Conservation (phyloP, 2,888 invertebrate species). For the Hyposoter dolosus region DNA sequence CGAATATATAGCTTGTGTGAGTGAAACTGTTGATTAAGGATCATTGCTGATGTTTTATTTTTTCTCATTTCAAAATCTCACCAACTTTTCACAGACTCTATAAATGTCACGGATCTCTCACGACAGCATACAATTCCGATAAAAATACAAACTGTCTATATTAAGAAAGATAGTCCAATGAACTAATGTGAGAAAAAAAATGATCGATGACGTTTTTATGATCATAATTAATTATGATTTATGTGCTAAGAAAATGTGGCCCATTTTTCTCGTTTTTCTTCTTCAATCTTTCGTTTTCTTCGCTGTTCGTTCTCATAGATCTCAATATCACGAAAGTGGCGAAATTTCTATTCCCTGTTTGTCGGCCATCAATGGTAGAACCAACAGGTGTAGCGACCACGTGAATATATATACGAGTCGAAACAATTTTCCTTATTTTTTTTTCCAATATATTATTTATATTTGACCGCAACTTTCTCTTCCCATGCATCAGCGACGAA, state of each 20-base stretch:
- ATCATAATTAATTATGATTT: background rate
- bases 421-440: conserved; percentile 41
- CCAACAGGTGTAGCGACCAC: conserved; percentile 42
- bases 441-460: conserved; percentile 44
- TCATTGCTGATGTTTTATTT: background rate
- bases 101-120: background rate
- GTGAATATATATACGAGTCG: background rate
- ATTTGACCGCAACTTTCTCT: conserved; percentile 60
- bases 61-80: background rate
- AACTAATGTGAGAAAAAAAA: background rate
- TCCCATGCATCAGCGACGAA: conserved; percentile 44
- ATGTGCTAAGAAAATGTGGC: background rate
- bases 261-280: background rate
- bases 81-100: background rate
- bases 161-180: background rate
- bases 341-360: conserved; percentile 42
- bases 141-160: background rate
- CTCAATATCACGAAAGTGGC: conserved; percentile 28
- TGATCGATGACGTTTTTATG: background rate
- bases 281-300: background rate
- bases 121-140: background rate
- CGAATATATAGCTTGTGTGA: background rate
- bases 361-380: conserved; percentile 18
- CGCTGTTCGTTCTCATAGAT: background rate
- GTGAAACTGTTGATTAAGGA: background rate